Conservation (phyloP, 2,797 vertebrate species). For the Psittacula derbiana region DNA sequence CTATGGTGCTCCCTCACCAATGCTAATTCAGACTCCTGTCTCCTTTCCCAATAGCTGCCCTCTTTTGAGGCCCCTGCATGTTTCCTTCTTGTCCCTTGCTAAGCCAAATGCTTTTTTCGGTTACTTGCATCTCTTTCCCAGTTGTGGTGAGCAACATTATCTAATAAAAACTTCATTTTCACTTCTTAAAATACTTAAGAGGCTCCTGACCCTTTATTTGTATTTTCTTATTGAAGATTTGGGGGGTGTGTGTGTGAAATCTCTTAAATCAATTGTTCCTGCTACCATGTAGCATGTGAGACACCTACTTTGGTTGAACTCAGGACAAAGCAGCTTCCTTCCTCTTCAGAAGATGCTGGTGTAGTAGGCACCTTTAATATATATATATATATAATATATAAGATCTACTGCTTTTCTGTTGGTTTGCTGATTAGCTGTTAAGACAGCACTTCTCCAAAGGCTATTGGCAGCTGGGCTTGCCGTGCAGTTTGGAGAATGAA, state of each 20-base stretch:
- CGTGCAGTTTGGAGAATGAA: background rate
- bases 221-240: background rate
- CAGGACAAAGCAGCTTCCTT: background rate
- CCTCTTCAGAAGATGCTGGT: background rate
- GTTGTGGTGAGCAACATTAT: background rate
- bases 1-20: background rate
- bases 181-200: background rate
- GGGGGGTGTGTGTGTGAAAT: background rate
- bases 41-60: background rate
- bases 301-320: background rate
- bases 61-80: background rate
- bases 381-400: background rate
- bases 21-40: background rate
- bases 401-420: background rate
- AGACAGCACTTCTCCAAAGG: background rate
- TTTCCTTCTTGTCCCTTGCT: background rate
- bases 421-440: slow-evolving; percentile 50
- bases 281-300: background rate
- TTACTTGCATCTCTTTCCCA: background rate
- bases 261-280: background rate
- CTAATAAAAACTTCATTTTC: background rate
- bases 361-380: background rate
- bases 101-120: background rate
- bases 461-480: background rate
- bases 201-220: background rate